Evolutionary conservation across 2,113 vertebrate genomes (phyloP).

Genomic region (Hymenochirus boettgeri): DNA sequence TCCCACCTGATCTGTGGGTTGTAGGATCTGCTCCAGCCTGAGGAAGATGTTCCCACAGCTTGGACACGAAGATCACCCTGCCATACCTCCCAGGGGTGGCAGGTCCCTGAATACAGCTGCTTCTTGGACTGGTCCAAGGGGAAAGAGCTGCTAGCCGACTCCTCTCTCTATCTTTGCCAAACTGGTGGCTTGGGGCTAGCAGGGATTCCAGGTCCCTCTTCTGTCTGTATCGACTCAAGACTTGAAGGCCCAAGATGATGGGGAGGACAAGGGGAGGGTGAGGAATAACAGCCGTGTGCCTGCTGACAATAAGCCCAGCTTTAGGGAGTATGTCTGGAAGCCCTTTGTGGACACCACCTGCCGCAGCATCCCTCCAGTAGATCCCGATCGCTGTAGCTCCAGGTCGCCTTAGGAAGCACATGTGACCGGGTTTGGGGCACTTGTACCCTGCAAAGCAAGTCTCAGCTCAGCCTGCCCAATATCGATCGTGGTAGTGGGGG

Average conservation of each 20-base stretch:
- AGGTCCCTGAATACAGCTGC: conserved; percentile 96
- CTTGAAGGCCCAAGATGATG: conserved; percentile 91
- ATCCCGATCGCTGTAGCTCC: conserved; percentile 88
- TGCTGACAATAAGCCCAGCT: conserved; percentile 96
- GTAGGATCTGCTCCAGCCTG: conserved; percentile 88
- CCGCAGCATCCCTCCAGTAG: conserved; percentile 97
- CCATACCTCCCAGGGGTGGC: conserved; percentile 93
- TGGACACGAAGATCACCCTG: conserved; percentile 87
- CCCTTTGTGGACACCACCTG: conserved; percentile 96
- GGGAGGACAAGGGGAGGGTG: conserved; percentile 93
- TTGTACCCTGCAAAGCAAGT: conserved; percentile 90
- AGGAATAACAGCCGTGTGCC: conserved; percentile 97
- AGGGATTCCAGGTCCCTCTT: conserved; percentile 92
- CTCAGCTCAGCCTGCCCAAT: conserved; percentile 71
- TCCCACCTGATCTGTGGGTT: conserved; percentile 91
- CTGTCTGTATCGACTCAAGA: conserved; percentile 87
- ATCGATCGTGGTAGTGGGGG: conserved; percentile 57
- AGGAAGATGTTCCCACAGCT: conserved; percentile 89
- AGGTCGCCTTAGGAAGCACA: conserved; percentile 89
- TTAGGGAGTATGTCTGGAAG: conserved; percentile 93
- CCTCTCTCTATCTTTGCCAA: conserved; percentile 96
- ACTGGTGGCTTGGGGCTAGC: conserved; percentile 95
- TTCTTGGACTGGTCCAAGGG: conserved; percentile 92
- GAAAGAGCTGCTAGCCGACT: conserved; percentile 94
- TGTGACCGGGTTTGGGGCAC: conserved; percentile 92